Percentiles rank a stretch among this genome's conserved stretches.
phyloP scores from a whole-genome alignment of 2,888 invertebrate species.

The Agrochola circellaris region DNA sequence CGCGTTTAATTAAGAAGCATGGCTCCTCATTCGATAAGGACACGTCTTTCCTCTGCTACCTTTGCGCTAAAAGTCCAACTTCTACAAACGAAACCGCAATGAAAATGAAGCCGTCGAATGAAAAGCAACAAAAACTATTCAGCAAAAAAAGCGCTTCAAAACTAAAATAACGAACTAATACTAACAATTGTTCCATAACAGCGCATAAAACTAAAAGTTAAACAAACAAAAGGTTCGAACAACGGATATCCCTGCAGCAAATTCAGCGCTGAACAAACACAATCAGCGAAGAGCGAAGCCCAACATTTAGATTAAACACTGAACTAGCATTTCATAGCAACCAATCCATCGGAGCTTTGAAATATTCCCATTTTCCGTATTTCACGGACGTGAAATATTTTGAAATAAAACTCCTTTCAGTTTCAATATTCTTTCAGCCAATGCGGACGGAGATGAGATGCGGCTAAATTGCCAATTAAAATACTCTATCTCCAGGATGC shows the following conservation, averaged over 20 bases:
- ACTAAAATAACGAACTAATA: slow-evolving; percentile 6
- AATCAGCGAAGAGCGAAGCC: slow-evolving; percentile 7
- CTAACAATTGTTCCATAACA: background rate
- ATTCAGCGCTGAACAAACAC: slow-evolving; percentile 35
- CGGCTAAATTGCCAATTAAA: slow-evolving; percentile 16
- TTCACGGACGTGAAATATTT: background rate
- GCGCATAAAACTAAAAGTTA: slow-evolving; percentile 7
- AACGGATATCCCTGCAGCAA: background rate
- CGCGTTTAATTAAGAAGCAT: background rate
- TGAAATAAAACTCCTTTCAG: background rate
- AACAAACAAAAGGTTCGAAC: background rate
- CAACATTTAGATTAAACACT: slow-evolving; percentile 24
- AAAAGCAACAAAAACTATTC: background rate
- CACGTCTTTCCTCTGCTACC: background rate
- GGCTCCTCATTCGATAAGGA: background rate
- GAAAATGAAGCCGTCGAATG: too few relatives aligned
- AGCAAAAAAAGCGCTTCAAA: background rate
- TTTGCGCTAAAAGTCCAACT: background rate
- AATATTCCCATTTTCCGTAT: background rate
- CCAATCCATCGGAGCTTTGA: slow-evolving; percentile 4
- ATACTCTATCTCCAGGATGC: background rate
- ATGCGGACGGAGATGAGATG: background rate
- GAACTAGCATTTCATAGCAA: slow-evolving; percentile 9
- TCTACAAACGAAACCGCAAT: too few relatives aligned
- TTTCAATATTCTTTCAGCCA: background rate